Percentiles rank a stretch among this genome's conserved stretches.
Conservation (phyloP, 2,888 invertebrate genomes). For the Mesorhabditis belari region DNA sequence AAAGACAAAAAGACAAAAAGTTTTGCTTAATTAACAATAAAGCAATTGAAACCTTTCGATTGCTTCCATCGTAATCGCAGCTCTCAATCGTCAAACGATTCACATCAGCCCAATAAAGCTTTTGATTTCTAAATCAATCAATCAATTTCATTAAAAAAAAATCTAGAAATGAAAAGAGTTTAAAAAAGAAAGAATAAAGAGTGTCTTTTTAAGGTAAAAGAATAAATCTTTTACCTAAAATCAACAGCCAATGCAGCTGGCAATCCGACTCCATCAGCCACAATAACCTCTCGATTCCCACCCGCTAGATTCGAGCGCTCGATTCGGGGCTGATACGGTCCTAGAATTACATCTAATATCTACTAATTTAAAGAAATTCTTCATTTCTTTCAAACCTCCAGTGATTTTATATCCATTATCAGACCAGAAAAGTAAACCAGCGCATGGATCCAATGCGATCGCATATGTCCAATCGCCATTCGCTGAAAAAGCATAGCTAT, state of each 20-base stretch:
- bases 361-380: neutral
- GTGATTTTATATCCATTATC: constrained; percentile 60
- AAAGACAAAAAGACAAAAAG: too few species aligned
- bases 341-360: neutral
- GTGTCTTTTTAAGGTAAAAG: too few species aligned
- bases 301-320: constrained; percentile 94
- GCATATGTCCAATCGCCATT: constrained; percentile 82
- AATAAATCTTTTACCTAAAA: constrained; percentile 60
- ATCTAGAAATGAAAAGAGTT: too few species aligned
- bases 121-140: constrained; percentile 64
- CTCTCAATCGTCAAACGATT: constrained; percentile 80
- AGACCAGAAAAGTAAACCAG: constrained; percentile 83
- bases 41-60: constrained; percentile 63
- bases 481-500: neutral
- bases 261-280: constrained; percentile 82
- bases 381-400: constrained; percentile 22
- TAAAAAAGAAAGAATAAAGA: too few species aligned
- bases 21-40: too few species aligned
- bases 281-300: constrained; percentile 69
- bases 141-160: too few species aligned
- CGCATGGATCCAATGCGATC: constrained; percentile 91
- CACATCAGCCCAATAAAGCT: constrained; percentile 89
- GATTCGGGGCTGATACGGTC: constrained; percentile 63
- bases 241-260: constrained; percentile 92
- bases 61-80: constrained; percentile 76